Evolutionary conservation across 2,113 vertebrate species (phyloP), one percentile per base, ranked within the genome.

Genomic region (Hystrix brachyura): DNA sequence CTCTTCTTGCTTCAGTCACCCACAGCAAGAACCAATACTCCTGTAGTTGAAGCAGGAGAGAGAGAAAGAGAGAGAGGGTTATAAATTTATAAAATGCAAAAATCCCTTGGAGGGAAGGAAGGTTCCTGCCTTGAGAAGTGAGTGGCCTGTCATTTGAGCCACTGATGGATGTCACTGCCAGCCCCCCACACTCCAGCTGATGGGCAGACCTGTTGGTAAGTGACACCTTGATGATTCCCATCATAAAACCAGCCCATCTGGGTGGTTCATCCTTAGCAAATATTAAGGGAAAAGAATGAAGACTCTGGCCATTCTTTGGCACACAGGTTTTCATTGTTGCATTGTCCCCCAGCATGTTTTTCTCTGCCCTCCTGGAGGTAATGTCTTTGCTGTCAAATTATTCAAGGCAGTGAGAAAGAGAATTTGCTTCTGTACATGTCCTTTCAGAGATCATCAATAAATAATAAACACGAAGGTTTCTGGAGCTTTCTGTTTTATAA

Each of bases 311-410:
- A 71, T 87, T 93, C 76, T 87, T 87, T 76, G 91, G 72, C 43
- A 53, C 65, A 43, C 27, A n/a, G 71, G 34, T 81, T 97, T 95
- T 96, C 89, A 67, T 92, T 91, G 57, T 43, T 23, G 43, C 72
- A 1, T 55, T 93, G 81, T 79, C 71, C 82, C 59, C 25, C 43
- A n/a, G 90, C 87, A 38, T 92, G 76, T 74, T 91, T 96, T 83
- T 82, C 48, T 85, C 86, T 93, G 38, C 51, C 59, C 38, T 74
- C 64, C 51, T 80, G 27, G 23, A 91, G 78, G 32, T 87, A 89
- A 80, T 93, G 78, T 94, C 79, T 94, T 59, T 89, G 82, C 96
- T 97, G 91, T 96, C 95, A 96, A 43, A 94, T 95, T 92, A 96
- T 64, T 81, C 93, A 94, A 86, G 82, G 87, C 51, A 95, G 43